phyloP scores from a whole-genome alignment of 2,888 invertebrate species.

The Tetramorium bicarinatum region DNA sequence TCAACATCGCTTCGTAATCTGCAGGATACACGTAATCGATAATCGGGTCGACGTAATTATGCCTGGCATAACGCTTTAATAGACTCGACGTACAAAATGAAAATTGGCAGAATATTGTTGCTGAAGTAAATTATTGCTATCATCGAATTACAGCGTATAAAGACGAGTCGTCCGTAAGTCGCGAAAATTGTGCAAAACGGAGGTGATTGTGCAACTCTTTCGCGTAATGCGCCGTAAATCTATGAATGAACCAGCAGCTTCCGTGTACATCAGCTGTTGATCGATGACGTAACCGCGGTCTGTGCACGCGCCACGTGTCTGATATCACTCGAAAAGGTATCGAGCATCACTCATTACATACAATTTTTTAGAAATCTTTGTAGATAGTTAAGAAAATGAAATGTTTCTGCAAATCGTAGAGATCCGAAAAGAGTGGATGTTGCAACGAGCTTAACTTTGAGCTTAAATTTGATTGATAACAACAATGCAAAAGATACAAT shows the following conservation, averaged over 20 bases:
- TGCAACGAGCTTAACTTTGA: neutral
- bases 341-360: neutral
- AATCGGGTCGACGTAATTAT: neutral
- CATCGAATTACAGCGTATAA: slow-evolving; percentile 20
- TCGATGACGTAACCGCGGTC: slow-evolving; percentile 31
- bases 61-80: neutral
- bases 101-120: slow-evolving; percentile 29
- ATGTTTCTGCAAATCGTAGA: neutral
- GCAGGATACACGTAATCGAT: neutral
- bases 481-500: neutral
- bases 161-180: slow-evolving; percentile 11
- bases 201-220: slow-evolving; percentile 15
- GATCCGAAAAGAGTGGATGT: neutral
- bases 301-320: neutral
- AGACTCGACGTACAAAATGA: neutral
- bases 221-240: slow-evolving; percentile 14
- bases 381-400: neutral
- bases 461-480: neutral
- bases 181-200: slow-evolving; percentile 34
- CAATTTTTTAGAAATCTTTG: neutral
- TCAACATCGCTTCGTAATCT: neutral
- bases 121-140: slow-evolving; percentile 39
- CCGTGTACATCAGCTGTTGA: slow-evolving; percentile 28
- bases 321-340: neutral
- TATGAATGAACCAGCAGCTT: slow-evolving; percentile 49